Conservation (phyloP, 2,797 vertebrate species). For the Parambassis ranga region DNA sequence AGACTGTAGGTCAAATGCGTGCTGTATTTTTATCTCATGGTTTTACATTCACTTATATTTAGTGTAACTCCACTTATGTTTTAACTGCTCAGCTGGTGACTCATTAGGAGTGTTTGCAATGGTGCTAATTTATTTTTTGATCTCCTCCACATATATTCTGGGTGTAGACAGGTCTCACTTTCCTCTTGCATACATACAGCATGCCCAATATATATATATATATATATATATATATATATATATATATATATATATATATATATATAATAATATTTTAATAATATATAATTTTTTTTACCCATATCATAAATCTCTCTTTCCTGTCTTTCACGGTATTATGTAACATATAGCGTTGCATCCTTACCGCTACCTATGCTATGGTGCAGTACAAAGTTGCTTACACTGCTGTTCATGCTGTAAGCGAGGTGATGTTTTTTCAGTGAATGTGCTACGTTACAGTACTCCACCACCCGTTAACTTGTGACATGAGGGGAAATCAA, state of each 20-base stretch:
- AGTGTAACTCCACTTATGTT: constrained; percentile 40
- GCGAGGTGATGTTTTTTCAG: constrained; percentile 22
- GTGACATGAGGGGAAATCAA: constrained; percentile 49
- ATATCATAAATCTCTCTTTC: neutral
- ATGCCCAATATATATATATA: too few relatives aligned
- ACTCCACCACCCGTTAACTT: constrained; percentile 38
- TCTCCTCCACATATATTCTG: constrained; percentile 54
- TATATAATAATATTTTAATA: too few relatives aligned
- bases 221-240: too few relatives aligned
- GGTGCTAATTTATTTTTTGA: constrained; percentile 74
- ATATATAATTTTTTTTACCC: too few relatives aligned
- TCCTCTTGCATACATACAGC: constrained; percentile 44
- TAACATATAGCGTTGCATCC: constrained; percentile 30
- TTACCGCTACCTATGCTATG: constrained; percentile 24
- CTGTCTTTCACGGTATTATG: constrained; percentile 25
- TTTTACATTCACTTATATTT: constrained; percentile 69
- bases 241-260: too few relatives aligned
- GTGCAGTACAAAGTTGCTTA: constrained; percentile 38
- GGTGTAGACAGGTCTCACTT: constrained; percentile 60
- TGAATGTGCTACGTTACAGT: constrained; percentile 29
- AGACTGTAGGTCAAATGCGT: constrained; percentile 8
- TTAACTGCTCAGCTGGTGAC: constrained; percentile 47
- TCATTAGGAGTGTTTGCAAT: constrained; percentile 50
- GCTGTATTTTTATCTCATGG: constrained; percentile 50
- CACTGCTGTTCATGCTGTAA: constrained; percentile 22